Evolutionary conservation across 2,797 vertebrate species (phyloP), one percentile per base, ranked within the genome.

Genomic region (Pseudocheirus occidentalis): DNA sequence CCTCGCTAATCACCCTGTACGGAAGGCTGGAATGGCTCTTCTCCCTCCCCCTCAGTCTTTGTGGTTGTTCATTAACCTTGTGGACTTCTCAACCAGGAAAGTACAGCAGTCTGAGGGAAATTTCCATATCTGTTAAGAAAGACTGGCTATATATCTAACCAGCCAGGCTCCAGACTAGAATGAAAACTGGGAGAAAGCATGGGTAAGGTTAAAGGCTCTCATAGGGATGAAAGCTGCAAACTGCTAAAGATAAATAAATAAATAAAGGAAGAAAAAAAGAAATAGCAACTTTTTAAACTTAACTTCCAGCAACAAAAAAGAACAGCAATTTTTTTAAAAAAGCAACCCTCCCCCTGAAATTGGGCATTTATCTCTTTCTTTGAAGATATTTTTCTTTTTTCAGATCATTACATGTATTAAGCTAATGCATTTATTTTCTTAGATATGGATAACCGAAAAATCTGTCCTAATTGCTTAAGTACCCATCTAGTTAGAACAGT

Each of bases 61-160:
- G 96, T 96, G 95, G 94, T 52, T 94, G 96, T 95, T 97, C 97
- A 96, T 96, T 98, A 97, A 97, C 97, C 97, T 96, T 94, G 91
- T 90, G 94, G 92, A 95, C 91, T 92, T 90, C 95, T 95, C 81
- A 91, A 93, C 90, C 50, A 53, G 95, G 55, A 59, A 7, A 96
- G 91, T 73, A 96, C 95, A 93, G 95, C 94, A 95, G 93, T 95
- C 94, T 93, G 50, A 0, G 91, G 52, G 92, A 96, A 90, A 97
- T 98, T 97, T 97, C 97, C 96, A 96, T 97, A 97, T 97, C 92
- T 94, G 91, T 91, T 81, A 95, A 97, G 95, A 95, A 96, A 96
- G 95, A 46, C 90, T 4, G 87, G 55, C 57, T 96, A 91, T 58
- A 0, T 40, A 89, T 81, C 95, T 62, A 94, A n/a, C 28, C 0